Conservation (phyloP, 2,888 invertebrate genomes). For the Calameuta idolon region DNA sequence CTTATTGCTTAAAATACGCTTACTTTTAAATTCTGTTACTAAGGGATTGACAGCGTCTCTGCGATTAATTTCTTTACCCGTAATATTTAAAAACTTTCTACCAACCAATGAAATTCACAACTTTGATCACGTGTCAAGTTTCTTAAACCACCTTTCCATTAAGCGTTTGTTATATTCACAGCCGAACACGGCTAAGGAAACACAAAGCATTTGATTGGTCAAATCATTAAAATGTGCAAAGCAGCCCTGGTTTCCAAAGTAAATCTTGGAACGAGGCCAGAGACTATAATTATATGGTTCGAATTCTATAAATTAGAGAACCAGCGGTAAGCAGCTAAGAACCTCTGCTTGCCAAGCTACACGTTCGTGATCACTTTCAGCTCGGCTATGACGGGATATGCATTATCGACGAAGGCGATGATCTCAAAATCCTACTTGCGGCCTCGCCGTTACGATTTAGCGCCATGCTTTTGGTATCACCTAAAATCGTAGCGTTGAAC, state of each 20-base stretch:
- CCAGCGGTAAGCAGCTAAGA: too few relatives aligned
- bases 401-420: too few relatives aligned
- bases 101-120: neutral
- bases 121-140: neutral
- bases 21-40: neutral
- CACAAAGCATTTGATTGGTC: neutral
- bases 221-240: neutral
- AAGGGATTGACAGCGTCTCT: neutral
- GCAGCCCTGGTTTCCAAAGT: neutral
- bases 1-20: neutral
- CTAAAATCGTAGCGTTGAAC: too few relatives aligned
- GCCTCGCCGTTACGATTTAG: too few relatives aligned
- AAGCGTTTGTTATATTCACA: neutral
- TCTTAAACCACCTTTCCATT: neutral
- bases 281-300: too few relatives aligned
- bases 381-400: too few relatives aligned
- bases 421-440: too few relatives aligned
- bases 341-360: too few relatives aligned
- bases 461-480: too few relatives aligned
- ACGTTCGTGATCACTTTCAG: too few relatives aligned
- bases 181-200: neutral
- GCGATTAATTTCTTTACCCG: neutral
- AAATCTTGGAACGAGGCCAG: too few relatives aligned
- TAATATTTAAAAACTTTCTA: conserved; percentile 2
- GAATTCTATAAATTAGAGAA: too few relatives aligned